Percentiles rank a stretch among this genome's conserved stretches.
Conservation (phyloP, 2,113 vertebrate species). For the Orcinus orca region DNA sequence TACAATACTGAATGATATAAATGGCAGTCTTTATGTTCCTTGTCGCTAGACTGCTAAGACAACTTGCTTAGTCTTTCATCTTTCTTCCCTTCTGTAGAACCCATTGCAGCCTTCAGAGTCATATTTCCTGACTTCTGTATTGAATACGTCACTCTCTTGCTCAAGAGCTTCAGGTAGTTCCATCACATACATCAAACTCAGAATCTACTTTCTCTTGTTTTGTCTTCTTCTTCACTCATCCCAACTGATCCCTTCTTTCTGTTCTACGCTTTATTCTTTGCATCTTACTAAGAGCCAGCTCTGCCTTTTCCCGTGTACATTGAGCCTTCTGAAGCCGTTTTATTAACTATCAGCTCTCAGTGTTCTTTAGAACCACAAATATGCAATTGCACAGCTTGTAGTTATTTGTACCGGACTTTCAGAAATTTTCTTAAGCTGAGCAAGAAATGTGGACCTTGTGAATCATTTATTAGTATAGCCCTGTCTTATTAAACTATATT, state of each 20-base stretch:
- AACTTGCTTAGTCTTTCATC: background rate
- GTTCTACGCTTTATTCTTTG: background rate
- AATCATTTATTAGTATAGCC: background rate
- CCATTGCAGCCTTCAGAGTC: background rate
- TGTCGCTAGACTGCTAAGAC: background rate
- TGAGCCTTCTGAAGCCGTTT: background rate
- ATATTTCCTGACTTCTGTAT: background rate
- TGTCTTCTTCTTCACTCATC: background rate
- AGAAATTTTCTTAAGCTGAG: conserved; percentile 20
- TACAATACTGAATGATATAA: background rate
- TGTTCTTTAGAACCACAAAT: conserved; percentile 20
- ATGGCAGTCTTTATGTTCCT: background rate
- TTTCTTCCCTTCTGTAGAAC: background rate
- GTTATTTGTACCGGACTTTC: background rate
- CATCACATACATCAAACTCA: background rate
- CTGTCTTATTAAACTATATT: background rate
- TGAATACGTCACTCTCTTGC: background rate
- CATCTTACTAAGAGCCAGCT: background rate
- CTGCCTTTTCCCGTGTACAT: background rate
- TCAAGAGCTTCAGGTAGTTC: background rate
- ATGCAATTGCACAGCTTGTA: background rate
- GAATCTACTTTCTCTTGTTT: background rate
- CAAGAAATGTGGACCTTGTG: background rate
- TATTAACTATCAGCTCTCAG: background rate
- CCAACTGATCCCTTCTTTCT: background rate